phyloP scores from a whole-genome alignment of 2,113 vertebrate species.

The Amazona vittata region DNA sequence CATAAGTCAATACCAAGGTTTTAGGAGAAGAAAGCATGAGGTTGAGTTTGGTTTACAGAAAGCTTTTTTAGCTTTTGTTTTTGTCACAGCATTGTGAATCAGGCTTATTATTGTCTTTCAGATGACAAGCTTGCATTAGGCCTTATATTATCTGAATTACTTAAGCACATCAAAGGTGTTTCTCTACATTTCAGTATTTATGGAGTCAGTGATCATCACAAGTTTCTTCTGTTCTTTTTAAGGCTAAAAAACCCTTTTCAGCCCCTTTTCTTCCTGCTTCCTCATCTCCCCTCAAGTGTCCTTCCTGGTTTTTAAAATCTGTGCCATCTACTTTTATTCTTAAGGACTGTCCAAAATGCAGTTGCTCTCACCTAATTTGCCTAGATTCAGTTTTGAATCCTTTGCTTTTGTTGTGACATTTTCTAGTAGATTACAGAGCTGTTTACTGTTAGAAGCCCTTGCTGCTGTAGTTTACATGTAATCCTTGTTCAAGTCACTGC shows the following conservation, averaged over 20 bases:
- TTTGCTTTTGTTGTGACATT: neutral
- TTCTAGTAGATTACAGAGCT: neutral
- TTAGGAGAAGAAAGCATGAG: neutral
- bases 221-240: neutral
- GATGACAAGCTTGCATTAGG: neutral
- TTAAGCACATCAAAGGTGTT: neutral
- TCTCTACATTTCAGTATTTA: neutral
- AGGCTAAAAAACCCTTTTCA: neutral
- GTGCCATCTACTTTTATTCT: neutral
- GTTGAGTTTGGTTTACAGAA: neutral
- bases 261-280: neutral
- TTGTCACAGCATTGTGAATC: neutral
- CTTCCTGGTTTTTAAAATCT: neutral
- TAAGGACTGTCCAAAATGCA: neutral
- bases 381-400: neutral
- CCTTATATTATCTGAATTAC: neutral
- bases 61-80: neutral
- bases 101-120: neutral
- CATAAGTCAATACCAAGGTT: neutral
- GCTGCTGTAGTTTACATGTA: rapidly evolving
- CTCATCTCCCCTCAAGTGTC: neutral
- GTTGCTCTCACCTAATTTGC: neutral
- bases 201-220: neutral
- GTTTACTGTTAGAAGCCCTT: neutral
- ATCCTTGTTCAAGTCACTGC: neutral